Evolutionary conservation across 2,797 vertebrate genomes (phyloP), one percentile per base, ranked within the genome.

Genomic region (Dicrostonyx torquatus): DNA sequence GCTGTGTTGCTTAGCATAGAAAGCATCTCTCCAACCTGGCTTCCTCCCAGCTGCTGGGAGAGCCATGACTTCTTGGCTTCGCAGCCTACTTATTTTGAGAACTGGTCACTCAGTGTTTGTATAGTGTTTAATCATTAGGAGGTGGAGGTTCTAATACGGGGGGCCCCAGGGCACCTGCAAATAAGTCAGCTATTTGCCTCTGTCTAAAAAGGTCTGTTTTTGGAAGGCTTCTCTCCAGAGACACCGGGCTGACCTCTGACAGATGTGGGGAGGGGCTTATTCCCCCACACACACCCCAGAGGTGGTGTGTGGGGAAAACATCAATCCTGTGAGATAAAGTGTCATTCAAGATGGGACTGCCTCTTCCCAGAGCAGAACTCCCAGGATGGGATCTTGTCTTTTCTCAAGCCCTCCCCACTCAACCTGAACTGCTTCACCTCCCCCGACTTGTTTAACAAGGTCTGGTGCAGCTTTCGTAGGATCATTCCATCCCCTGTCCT

Each of bases 71-170:
- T 29, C 60, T 87, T 26, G 10, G 58, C 88, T 95, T 95, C 89
- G 50, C 60, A 80, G 80, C n/a, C 72, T 87, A 43, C 64, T 80
- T 82, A 72, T 22, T 60, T 58, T 15, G 45, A 62, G 73, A 43
- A 13, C 68, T 24, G 73, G 75, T 92, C 85, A 15, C 43, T 77
- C 43, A 83, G 43, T 97, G 91, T 97, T 97, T 97, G 96, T 80
- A n/a, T 12, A 96, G 84, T 95, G 96, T 97, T 97, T 97, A 97
- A 97, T 97, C 96, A 97, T 96, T 97, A 97, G 87, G 93, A 91
- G 95, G 89, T 76, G 37, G 68, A 70, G 43, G 83, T 77, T 87
- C 79, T 79, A 90, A 88, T 50, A 76, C 22, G 3, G 6, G 37
- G 75, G 92, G 45, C 64, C 75, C 31, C 17, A 24, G 84, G 78